Conservation (phyloP, 2,113 vertebrate genomes). For the Sinocyclocheilus anophthalmus region DNA sequence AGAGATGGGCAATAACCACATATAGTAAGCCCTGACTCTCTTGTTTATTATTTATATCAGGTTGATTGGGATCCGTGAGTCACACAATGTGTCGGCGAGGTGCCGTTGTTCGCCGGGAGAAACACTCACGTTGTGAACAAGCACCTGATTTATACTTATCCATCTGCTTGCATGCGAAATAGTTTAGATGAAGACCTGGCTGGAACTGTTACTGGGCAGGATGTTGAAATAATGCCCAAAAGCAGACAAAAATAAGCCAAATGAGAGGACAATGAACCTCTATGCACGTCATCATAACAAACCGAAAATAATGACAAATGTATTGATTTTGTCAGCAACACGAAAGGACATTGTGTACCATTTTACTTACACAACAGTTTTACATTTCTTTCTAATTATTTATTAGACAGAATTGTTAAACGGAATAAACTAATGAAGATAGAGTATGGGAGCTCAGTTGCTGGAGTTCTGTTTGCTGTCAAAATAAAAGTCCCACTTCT, state of each 20-base stretch:
- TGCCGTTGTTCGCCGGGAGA: neutral
- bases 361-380: too few relatives aligned
- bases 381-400: too few relatives aligned
- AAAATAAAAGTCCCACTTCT: too few relatives aligned
- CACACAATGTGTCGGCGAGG: neutral
- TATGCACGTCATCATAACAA: neutral
- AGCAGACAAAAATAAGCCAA: neutral
- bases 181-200: neutral
- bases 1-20: constrained; percentile 50
- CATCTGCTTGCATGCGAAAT: neutral
- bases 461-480: too few relatives aligned
- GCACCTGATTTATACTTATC: neutral
- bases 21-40: constrained; percentile 28
- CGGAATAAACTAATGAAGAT: too few relatives aligned
- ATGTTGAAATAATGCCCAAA: neutral
- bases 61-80: constrained; percentile 41
- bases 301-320: neutral
- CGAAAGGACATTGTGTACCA: too few relatives aligned
- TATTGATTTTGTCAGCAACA: neutral
- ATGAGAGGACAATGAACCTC: neutral
- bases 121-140: neutral
- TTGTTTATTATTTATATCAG: constrained; percentile 56
- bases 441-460: too few relatives aligned
- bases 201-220: neutral
- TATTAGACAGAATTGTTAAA: too few relatives aligned